Conservation (phyloP, 2,113 vertebrate genomes). For the Cyrtonyx montezumae region DNA sequence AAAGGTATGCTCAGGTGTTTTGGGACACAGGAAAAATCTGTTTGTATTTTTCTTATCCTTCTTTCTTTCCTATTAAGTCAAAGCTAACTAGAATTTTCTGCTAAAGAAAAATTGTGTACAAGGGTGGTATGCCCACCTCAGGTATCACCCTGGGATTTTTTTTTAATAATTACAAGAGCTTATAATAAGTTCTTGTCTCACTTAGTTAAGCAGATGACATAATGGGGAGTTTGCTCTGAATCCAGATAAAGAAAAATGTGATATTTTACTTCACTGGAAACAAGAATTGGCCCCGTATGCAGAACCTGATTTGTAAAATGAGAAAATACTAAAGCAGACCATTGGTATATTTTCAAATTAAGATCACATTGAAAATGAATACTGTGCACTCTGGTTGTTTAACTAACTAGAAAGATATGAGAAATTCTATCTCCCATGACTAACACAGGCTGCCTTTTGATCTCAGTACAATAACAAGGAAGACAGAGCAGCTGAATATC, state of each 20-base stretch:
- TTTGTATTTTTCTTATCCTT: background rate
- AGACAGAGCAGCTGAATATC: constrained; percentile 26
- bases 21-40: background rate
- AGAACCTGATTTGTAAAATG: constrained; percentile 40
- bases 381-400: constrained; percentile 47
- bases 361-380: constrained; percentile 56
- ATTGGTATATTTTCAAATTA: constrained; percentile 58
- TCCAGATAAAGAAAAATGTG: background rate
- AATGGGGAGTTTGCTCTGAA: background rate
- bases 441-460: constrained; percentile 50
- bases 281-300: background rate
- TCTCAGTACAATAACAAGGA: constrained; percentile 25
- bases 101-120: background rate
- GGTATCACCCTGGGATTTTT: background rate
- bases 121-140: background rate
- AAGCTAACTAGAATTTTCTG: background rate
- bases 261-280: constrained; percentile 14
- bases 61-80: background rate
- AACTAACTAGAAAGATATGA: constrained; percentile 46
- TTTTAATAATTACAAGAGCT: background rate
- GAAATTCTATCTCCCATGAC: constrained; percentile 46
- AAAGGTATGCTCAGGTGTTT: background rate
- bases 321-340: constrained; percentile 27
- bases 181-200: background rate
- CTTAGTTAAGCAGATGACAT: background rate